Evolutionary conservation across 2,888 invertebrate genomes (phyloP).

Genomic region (Drosophila pegasa): DNA sequence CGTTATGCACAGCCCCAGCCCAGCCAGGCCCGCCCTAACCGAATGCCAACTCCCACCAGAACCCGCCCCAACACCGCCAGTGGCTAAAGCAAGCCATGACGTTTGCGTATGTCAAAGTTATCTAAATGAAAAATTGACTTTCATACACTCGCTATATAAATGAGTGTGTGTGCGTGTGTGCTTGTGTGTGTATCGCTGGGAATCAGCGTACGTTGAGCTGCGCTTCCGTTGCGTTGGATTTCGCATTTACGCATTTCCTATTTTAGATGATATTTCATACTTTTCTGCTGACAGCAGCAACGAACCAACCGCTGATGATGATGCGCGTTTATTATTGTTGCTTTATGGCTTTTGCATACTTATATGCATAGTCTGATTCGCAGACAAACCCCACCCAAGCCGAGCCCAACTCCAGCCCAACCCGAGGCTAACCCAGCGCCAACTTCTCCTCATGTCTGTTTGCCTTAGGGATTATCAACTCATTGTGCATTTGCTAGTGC

Average conservation of each 20-base stretch:
- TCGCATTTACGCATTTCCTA: constrained; percentile 79
- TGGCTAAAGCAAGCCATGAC: constrained; percentile 59
- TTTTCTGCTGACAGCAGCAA: constrained; percentile 73
- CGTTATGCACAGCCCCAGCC: constrained; percentile 61
- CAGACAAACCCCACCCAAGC: constrained; percentile 22
- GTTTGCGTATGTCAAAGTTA: constrained; percentile 80
- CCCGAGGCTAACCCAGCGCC: neutral
- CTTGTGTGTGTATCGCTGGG: constrained; percentile 25
- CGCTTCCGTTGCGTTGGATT: constrained; percentile 77
- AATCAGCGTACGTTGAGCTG: constrained; percentile 65
- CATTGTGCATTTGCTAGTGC: constrained; percentile 66
- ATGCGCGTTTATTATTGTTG: constrained; percentile 80
- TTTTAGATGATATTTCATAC: constrained; percentile 80
- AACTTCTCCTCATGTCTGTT: constrained; percentile 34
- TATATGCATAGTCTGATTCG: constrained; percentile 40
- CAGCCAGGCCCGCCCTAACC: constrained; percentile 16
- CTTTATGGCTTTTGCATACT: constrained; percentile 75
- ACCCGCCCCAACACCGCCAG: constrained; percentile 7
- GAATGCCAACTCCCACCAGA: constrained; percentile 1
- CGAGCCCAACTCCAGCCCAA: no score
- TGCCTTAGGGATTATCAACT: constrained; percentile 79
- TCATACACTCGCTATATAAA: constrained; percentile 53
- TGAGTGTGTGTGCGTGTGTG: constrained; percentile 8
- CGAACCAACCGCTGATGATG: constrained; percentile 67
- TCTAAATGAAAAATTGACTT: constrained; percentile 80